These are phyloP conservation scores for Aspidiotus destructor DNA, from an alignment of 2,888 invertebrate species.

Conservation along the genomic window DNA sequence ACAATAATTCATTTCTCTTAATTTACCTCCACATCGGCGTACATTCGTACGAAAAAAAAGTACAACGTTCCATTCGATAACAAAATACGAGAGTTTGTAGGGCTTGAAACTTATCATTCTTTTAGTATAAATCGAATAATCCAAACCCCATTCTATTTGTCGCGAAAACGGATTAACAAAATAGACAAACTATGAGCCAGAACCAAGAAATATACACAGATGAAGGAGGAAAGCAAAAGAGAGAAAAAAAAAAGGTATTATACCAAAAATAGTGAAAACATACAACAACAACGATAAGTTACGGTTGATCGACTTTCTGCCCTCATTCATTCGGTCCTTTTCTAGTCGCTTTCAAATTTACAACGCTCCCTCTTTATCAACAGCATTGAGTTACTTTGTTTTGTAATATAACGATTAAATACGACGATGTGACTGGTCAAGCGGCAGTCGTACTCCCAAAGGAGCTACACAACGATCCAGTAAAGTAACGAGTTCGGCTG, in stretches of 20 bases:
- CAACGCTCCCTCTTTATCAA: neutral
- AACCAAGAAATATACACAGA: neutral
- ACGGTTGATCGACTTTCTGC: constrained; percentile 10
- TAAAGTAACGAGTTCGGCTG: neutral
- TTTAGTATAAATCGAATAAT: no score
- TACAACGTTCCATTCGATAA: no score
- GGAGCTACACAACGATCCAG: neutral
- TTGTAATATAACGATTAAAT: constrained; percentile 4
- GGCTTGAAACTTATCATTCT: no score
- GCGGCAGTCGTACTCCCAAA: neutral
- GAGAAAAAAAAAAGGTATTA: neutral
- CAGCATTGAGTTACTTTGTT: neutral
- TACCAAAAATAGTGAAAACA: constrained; percentile 11
- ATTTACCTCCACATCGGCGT: no score
- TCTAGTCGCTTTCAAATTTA: neutral
- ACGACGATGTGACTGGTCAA: constrained; percentile 4
- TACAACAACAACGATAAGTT: constrained; percentile 15
- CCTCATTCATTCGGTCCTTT: constrained; percentile 8
- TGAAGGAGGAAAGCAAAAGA: neutral
- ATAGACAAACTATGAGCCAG: neutral
- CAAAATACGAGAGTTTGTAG: no score
- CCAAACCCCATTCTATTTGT: neutral
- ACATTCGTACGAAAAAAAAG: no score
- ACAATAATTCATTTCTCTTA: no score
- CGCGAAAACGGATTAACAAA: constrained; percentile 13